Percentiles rank a stretch among this genome's conserved stretches.
Conservation (phyloP, 2,113 vertebrate species). For the Chionomys nivalis region DNA sequence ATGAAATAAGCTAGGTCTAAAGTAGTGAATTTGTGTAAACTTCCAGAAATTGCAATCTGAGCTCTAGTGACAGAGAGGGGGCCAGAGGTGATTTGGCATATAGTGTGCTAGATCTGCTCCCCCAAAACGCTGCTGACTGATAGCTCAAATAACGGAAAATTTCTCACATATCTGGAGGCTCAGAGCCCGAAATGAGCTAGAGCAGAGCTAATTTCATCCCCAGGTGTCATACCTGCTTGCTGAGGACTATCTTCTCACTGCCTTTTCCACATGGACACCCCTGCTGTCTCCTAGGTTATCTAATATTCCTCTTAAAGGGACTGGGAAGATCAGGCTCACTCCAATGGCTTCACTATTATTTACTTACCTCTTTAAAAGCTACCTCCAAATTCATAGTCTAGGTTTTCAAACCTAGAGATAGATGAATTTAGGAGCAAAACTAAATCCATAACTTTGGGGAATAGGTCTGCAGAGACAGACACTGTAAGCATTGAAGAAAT, state of each 20-base stretch:
- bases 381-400: background rate
- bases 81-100: background rate
- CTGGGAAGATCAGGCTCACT: background rate
- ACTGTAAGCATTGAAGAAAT: background rate
- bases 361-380: background rate
- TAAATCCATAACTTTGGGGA: background rate
- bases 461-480: background rate
- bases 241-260: background rate
- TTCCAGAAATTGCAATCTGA: background rate
- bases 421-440: background rate
- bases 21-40: background rate
- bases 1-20: background rate
- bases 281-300: background rate
- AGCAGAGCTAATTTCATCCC: background rate
- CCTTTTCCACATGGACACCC: fast-evolving
- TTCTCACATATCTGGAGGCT: background rate
- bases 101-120: background rate
- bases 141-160: background rate
- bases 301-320: background rate
- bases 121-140: background rate
- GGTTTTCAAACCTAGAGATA: background rate
- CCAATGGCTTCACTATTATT: background rate
- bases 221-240: background rate
- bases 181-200: background rate
- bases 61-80: background rate